Percentiles rank a stretch among this genome's conserved stretches.
Evolutionary conservation across 2,888 invertebrate genomes (phyloP).

Genomic region (Theretra japonica): DNA sequence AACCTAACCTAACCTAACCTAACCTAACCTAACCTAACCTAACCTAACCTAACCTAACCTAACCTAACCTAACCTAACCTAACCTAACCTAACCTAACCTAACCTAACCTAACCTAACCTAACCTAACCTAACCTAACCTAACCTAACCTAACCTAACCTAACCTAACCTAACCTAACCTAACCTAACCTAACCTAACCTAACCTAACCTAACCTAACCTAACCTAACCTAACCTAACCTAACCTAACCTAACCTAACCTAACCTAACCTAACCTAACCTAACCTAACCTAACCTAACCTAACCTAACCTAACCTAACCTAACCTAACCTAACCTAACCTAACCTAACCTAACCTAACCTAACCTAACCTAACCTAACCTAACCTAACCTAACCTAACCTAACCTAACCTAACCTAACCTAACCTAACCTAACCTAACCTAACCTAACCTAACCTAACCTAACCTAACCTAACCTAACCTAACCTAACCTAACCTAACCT

Average conservation of each 20-base stretch:
- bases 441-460: constrained; percentile 46
- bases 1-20: constrained; percentile 42
- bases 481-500: constrained; percentile 46
- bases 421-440: constrained; percentile 46
- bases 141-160: constrained; percentile 44
- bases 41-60: constrained; percentile 39
- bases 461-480: constrained; percentile 44
- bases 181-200: constrained; percentile 42
- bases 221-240: constrained; percentile 36
- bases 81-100: constrained; percentile 41
- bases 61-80: constrained; percentile 42
- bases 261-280: constrained; percentile 43
- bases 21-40: constrained; percentile 42
- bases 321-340: constrained; percentile 40
- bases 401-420: constrained; percentile 46
- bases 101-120: constrained; percentile 38
- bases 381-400: constrained; percentile 43
- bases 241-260: constrained; percentile 39
- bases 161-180: constrained; percentile 44
- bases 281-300: constrained; percentile 41
- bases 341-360: constrained; percentile 40
- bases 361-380: constrained; percentile 43
- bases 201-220: constrained; percentile 37
- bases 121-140: constrained; percentile 44
- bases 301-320: constrained; percentile 40